phyloP scores from a whole-genome alignment of 2,113 vertebrate species.

The Dipodomys stephensi region DNA sequence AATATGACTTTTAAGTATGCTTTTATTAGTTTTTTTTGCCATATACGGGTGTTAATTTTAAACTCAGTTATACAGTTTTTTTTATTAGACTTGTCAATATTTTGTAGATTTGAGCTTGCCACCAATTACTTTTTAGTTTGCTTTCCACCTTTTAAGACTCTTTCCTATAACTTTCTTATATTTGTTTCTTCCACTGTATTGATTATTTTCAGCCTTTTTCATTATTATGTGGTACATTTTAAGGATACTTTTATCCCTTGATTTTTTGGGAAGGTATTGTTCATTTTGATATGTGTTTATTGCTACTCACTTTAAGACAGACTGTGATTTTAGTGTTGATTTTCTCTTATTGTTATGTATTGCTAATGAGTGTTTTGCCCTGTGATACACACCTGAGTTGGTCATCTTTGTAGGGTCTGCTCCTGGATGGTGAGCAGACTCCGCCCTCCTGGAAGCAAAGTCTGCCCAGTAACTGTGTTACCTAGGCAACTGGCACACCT shows the following conservation, averaged over 20 bases:
- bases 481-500: too few relatives aligned
- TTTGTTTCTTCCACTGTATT: neutral
- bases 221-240: neutral
- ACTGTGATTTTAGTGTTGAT: conserved; percentile 47
- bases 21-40: conserved; percentile 31
- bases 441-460: too few relatives aligned
- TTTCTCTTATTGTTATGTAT: neutral
- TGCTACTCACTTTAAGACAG: neutral
- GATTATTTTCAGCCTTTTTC: neutral
- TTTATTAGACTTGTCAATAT: neutral
- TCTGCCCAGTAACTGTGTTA: too few relatives aligned
- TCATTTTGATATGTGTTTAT: neutral
- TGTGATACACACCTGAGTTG: neutral
- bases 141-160: neutral
- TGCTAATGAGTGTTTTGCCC: neutral
- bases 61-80: conserved; percentile 26
- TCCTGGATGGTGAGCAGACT: too few relatives aligned
- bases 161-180: neutral
- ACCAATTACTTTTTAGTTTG: neutral
- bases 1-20: neutral
- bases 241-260: neutral
- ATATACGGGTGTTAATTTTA: neutral
- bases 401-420: neutral
- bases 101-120: neutral
- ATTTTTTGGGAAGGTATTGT: neutral